phyloP scores from a whole-genome alignment of 2,797 vertebrate species.

The Enteromius afrohamiltoni region DNA sequence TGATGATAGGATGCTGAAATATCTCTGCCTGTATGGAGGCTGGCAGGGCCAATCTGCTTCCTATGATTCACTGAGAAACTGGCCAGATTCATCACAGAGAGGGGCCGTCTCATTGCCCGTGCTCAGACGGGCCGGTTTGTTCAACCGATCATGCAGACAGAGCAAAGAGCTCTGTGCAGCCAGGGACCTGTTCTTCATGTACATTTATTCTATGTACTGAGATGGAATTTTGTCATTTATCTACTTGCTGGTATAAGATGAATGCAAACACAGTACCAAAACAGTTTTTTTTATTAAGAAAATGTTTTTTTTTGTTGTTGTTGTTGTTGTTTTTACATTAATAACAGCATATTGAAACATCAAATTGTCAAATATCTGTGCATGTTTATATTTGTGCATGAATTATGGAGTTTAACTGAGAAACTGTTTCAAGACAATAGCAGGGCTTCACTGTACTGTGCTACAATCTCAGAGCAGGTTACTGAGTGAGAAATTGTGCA shows the following conservation, averaged over 20 bases:
- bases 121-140: slow-evolving; percentile 4
- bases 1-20: slow-evolving; percentile 58
- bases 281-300: too few species aligned
- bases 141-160: slow-evolving; percentile 6
- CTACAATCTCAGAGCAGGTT: background rate
- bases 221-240: slow-evolving; percentile 8
- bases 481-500: slow-evolving; percentile 7
- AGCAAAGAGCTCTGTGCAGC: background rate
- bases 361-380: background rate
- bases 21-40: slow-evolving; percentile 57
- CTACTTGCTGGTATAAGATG: background rate
- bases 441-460: background rate
- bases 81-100: slow-evolving; percentile 52
- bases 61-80: slow-evolving; percentile 50
- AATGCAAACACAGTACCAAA: background rate
- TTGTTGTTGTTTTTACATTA: too few species aligned
- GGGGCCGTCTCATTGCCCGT: slow-evolving; percentile 20
- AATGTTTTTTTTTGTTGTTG: too few species aligned
- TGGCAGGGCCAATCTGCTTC: slow-evolving; percentile 66
- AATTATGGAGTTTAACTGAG: background rate
- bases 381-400: background rate
- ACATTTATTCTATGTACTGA: background rate
- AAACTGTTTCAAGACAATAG: background rate
- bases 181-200: background rate
- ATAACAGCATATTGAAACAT: background rate